Evolutionary conservation across 2,888 invertebrate species (phyloP).

Genomic region (Psococerastis gibbosa): DNA sequence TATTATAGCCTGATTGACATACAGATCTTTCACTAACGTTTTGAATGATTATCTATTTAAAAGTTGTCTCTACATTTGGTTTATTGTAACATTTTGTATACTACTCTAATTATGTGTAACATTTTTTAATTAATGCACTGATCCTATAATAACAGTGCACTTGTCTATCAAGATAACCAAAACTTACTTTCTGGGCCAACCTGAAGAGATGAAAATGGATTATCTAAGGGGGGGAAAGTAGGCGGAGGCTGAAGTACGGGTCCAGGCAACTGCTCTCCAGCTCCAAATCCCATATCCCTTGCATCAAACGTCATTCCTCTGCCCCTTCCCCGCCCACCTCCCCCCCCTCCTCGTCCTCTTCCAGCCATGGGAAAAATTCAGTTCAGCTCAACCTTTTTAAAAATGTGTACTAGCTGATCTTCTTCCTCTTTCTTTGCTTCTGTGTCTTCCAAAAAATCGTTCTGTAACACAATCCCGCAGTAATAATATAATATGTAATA

Average conservation of each 20-base stretch:
- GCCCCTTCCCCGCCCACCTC: constrained; percentile 21
- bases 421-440: constrained; percentile 21
- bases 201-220: constrained; percentile 27
- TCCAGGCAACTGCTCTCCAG: constrained; percentile 25
- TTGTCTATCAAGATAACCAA: too few species aligned
- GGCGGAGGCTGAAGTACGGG: constrained; percentile 27
- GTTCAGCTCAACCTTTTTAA: constrained; percentile 23
- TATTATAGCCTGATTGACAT: too few species aligned
- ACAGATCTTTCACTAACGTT: too few species aligned
- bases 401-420: constrained; percentile 21
- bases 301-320: constrained; percentile 24
- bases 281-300: constrained; percentile 25
- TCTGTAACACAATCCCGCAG: constrained; percentile 17
- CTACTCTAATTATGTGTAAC: too few species aligned
- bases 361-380: constrained; percentile 19
- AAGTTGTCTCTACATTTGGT: too few species aligned
- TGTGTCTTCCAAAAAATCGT: constrained; percentile 17
- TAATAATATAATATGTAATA: too few species aligned
- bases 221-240: constrained; percentile 27
- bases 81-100: too few species aligned
- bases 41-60: too few species aligned
- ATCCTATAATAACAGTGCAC: too few species aligned
- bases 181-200: constrained; percentile 16
- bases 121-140: too few species aligned
- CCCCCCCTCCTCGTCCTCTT: constrained; percentile 23